These are phyloP conservation scores for Bostrychus sinensis DNA, from an alignment of 2,113 vertebrate species.

Conservation along the genomic window DNA sequence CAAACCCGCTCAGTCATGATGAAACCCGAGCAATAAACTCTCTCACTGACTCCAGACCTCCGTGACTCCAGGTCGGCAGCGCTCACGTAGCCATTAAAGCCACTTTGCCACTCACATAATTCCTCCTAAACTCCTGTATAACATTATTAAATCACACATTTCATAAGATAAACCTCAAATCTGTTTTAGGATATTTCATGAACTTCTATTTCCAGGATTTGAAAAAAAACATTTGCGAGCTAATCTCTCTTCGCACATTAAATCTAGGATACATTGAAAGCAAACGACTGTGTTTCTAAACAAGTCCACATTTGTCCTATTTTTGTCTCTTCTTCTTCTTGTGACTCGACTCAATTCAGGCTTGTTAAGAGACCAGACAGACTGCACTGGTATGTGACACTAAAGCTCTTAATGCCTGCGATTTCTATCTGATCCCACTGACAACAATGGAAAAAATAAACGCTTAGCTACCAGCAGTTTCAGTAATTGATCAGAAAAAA, in stretches of 20 bases:
- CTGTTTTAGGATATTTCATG: too few species aligned
- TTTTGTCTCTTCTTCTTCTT: conserved; percentile 2
- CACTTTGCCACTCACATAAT: too few species aligned
- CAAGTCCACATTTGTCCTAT: neutral
- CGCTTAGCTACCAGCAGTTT: neutral
- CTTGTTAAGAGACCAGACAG: neutral
- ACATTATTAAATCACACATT: neutral
- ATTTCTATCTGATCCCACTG: neutral
- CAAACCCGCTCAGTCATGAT: too few species aligned
- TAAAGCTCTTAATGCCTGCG: neutral
- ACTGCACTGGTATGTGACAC: neutral
- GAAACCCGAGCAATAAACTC: too few species aligned
- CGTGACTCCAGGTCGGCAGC: too few species aligned
- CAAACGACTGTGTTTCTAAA: neutral
- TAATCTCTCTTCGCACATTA: neutral
- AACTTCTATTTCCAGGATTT: neutral
- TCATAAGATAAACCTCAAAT: too few species aligned
- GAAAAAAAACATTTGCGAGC: too few species aligned
- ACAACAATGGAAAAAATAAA: neutral
- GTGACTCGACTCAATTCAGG: neutral
- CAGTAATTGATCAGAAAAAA: neutral
- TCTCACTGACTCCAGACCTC: too few species aligned
- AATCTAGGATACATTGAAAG: neutral
- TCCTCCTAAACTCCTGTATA: too few species aligned
- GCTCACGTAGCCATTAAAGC: too few species aligned